These are phyloP conservation scores for Holacanthus passer DNA, from an alignment of 2,113 vertebrate species.

Conservation along the genomic window DNA sequence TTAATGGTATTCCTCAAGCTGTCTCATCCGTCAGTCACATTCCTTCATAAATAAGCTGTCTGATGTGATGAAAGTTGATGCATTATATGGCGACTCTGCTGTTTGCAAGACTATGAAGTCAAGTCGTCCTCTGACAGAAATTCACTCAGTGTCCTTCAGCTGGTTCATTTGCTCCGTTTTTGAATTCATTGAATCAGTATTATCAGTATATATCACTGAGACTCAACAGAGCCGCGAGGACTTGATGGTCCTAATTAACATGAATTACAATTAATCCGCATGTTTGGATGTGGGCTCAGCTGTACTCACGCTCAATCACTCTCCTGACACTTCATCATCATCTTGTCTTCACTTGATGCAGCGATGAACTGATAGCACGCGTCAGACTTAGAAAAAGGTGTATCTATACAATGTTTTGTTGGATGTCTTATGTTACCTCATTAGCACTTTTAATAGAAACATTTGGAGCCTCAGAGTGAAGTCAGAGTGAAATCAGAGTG, in stretches of 20 bases:
- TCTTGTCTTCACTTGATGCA: slow-evolving; percentile 1
- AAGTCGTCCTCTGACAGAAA: slow-evolving; percentile 13
- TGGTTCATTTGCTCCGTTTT: slow-evolving; percentile 30
- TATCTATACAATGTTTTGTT: background rate
- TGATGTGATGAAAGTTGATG: slow-evolving; percentile 8
- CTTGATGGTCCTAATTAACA: slow-evolving; percentile 43
- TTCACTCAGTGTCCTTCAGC: slow-evolving; percentile 22
- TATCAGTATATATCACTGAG: slow-evolving; percentile 37
- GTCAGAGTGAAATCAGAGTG: slow-evolving; percentile 20
- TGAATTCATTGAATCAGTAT: slow-evolving; percentile 39
- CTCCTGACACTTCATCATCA: background rate
- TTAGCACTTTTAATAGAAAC: slow-evolving; percentile 1
- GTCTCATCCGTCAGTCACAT: slow-evolving; percentile 33
- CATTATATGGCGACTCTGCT: background rate
- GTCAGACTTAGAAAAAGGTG: background rate
- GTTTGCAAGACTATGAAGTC: background rate
- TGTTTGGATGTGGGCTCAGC: slow-evolving; percentile 25
- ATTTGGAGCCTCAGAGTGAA: slow-evolving; percentile 17
- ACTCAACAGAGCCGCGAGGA: slow-evolving; percentile 22
- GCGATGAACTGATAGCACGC: slow-evolving; percentile 10
- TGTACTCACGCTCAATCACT: slow-evolving; percentile 15
- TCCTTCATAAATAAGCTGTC: slow-evolving; percentile 17
- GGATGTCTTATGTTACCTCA: background rate
- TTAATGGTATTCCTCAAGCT: slow-evolving; percentile 31
- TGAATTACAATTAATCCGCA: slow-evolving; percentile 47